Evolutionary conservation across 1,140 invertebrate species (phyloP).

Genomic region (Drosophila tsacasi): DNA sequence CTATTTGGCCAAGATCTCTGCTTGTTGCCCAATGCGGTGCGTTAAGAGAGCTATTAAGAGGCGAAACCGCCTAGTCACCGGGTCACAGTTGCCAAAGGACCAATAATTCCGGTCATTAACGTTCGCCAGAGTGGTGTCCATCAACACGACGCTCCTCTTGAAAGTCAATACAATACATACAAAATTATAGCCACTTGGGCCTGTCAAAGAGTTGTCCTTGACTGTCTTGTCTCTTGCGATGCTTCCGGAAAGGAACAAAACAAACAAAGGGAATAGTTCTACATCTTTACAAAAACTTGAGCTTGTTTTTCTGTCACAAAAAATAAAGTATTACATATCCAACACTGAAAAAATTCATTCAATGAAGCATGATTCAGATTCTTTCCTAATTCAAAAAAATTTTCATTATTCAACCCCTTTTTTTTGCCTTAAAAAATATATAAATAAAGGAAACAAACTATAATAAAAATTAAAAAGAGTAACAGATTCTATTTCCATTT

Average conservation of each 20-base stretch:
- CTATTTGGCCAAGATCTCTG: conserved; percentile 28
- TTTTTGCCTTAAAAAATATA: too few species aligned
- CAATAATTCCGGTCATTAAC: conserved; percentile 15
- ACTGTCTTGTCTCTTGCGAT: not conserved
- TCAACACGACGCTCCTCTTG: not conserved
- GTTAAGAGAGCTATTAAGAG: conserved; percentile 25
- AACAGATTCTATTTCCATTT: not conserved
- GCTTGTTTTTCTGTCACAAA: not conserved
- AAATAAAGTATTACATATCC: not conserved
- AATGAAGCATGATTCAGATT: too few species aligned
- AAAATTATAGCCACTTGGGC: not conserved
- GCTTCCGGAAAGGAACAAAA: not conserved
- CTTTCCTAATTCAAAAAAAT: too few species aligned
- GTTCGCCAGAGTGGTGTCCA: conserved; percentile 2
- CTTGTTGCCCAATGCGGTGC: conserved; percentile 10
- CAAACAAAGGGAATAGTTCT: conserved; percentile 1
- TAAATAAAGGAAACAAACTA: too few species aligned
- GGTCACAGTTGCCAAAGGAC: conserved; percentile 36
- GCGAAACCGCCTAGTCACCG: conserved; percentile 41
- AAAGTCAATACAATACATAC: conserved; percentile 23
- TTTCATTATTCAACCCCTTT: too few species aligned
- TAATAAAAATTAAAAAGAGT: not conserved
- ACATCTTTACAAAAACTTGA: not conserved
- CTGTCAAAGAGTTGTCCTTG: conserved; percentile 15
- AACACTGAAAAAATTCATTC: not conserved